These are phyloP conservation scores for Anneissia japonica DNA, from an alignment of 35 echinoderm and acorn worm genomes.

Conservation along the genomic window DNA sequence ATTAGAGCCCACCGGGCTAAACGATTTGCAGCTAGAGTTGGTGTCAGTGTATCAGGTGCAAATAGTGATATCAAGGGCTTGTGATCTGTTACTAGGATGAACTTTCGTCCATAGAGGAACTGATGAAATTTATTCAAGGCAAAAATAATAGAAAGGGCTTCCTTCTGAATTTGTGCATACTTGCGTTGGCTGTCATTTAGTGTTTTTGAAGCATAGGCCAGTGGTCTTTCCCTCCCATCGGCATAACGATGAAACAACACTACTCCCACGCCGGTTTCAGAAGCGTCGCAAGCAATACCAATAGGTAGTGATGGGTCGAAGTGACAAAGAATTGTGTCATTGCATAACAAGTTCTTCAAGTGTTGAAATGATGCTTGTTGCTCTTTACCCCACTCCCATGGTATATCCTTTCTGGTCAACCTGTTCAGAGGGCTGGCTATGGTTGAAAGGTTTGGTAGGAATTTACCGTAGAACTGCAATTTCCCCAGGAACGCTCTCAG, in stretches of 20 bases:
- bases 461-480: slow-evolving; percentile 63
- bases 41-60: slow-evolving; percentile 27
- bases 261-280: slow-evolving; percentile 46
- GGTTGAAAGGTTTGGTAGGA: slow-evolving; percentile 59
- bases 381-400: slow-evolving; percentile 44
- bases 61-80: slow-evolving; percentile 39
- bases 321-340: neutral
- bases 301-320: slow-evolving; percentile 20
- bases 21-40: slow-evolving; percentile 17
- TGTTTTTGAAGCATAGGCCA: slow-evolving; percentile 52
- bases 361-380: slow-evolving; percentile 42
- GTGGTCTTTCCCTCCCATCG: slow-evolving; percentile 24
- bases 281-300: slow-evolving; percentile 32
- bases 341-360: slow-evolving; percentile 32
- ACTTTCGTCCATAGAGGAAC: slow-evolving; percentile 33
- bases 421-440: slow-evolving; percentile 33
- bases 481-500: slow-evolving; percentile 49
- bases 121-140: slow-evolving; percentile 36
- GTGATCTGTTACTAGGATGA: slow-evolving; percentile 35
- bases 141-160: slow-evolving; percentile 57
- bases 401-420: slow-evolving; percentile 17
- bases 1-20: slow-evolving; percentile 7
- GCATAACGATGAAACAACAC: slow-evolving; percentile 32
- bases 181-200: slow-evolving; percentile 6
- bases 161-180: slow-evolving; percentile 46